Base-by-base conservation (phyloP, 2,113 vertebrate species). In the Silurus meridionalis region DNA sequence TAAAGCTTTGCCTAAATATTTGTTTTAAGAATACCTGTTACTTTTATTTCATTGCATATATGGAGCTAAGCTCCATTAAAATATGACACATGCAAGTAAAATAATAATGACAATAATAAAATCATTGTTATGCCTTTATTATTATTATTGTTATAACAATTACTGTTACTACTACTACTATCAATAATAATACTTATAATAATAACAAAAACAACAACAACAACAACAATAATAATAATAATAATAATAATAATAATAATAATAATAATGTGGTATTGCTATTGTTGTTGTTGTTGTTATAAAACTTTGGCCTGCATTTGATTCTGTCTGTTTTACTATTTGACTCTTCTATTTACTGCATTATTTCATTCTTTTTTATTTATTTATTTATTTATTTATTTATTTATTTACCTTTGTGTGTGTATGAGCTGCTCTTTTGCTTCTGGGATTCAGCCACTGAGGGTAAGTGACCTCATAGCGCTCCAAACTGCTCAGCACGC, bases 401-500 rank as follows among this genome's bases (percentile, higher is more conserved):
- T 14, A 7, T 60, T 25, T n/a, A n/a, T 83, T 71, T 78, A 85
- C 86, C 89, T 77, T 78, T 79, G 84, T 67, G 63, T 67, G 8
- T 60, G 53, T 21, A 13, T 67, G 60, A 79, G 92, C 91, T 85
- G 92, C 91, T 87, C 93, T 91, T 83, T 78, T 19, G 83, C 88
- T 85, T 88, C 90, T 92, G 58, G 83, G 90, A 71, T 92, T 93
- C 91, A 94, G 91, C 97, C 97, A 98, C 80, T 87, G 92, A 88
- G 96, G 97, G 90, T 90, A 93, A 91, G 93, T 94, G 60, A 95
- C 91, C 93, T 96, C 97, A 89, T 96, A 96, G 90, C 91, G 50
- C 19, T 84, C 81, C 81, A 57, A 25, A 58, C 57, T 61, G 84
- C 83, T 87, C 69, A 72, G 86, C 79, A 83, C 52, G 71, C 64